Conservation (phyloP, 2,113 vertebrate species). For the Oxyruncus cristatus region DNA sequence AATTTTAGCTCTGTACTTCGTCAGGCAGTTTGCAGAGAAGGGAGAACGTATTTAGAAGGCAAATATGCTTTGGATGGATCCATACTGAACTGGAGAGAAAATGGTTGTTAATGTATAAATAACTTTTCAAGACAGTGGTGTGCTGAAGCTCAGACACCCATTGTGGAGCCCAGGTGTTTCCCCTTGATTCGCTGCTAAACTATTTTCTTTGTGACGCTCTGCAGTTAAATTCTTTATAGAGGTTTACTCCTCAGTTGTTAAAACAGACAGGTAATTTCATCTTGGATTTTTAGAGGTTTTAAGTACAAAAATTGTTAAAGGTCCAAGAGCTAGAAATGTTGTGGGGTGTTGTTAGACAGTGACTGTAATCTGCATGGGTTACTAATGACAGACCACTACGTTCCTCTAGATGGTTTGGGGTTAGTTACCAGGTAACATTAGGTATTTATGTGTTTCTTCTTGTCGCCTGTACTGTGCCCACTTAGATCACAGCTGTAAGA, state of each 20-base stretch:
- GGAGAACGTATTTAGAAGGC: fast-evolving
- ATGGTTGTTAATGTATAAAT: background rate
- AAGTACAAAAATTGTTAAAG: background rate
- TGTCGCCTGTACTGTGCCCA: background rate
- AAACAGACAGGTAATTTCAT: background rate
- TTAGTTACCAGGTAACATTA: background rate
- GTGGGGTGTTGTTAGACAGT: background rate
- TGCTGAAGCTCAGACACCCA: background rate
- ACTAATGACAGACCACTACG: background rate
- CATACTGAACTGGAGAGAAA: background rate
- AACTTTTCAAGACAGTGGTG: background rate
- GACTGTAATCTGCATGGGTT: background rate
- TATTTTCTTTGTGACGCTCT: background rate
- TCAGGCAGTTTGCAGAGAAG: background rate
- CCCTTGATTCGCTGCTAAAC: background rate
- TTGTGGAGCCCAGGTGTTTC: background rate
- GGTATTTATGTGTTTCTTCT: background rate
- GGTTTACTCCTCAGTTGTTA: background rate
- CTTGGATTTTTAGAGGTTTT: background rate
- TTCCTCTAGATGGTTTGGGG: background rate
- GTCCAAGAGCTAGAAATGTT: background rate
- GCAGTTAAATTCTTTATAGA: background rate
- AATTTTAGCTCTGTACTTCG: background rate
- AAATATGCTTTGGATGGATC: background rate
- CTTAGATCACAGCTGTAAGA: background rate